Evolutionary conservation across 2,113 vertebrate species (phyloP).

Genomic region (Gadus chalcogrammus): DNA sequence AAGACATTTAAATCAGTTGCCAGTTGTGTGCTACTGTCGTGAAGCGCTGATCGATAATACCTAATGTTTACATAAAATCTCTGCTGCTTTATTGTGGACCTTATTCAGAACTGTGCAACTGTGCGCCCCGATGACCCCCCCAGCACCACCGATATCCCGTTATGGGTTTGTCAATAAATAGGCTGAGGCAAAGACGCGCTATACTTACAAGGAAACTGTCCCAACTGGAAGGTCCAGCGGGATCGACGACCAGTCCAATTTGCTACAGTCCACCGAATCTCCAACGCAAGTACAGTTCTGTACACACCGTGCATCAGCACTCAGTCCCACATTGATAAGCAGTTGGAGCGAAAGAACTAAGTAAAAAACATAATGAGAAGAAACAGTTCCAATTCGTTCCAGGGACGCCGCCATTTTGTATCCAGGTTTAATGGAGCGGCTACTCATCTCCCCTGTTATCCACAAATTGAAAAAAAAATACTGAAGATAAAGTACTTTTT

Average conservation of each 20-base stretch:
- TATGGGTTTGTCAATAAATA: conserved; percentile 53
- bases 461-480: conserved; percentile 42
- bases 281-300: conserved; percentile 79
- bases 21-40: too few relatives aligned
- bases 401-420: conserved; percentile 90
- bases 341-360: conserved; percentile 61
- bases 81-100: too few relatives aligned
- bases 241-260: conserved; percentile 68
- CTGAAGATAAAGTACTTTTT: conserved; percentile 5
- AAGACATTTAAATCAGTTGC: too few relatives aligned
- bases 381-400: conserved; percentile 71
- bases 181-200: conserved; percentile 14
- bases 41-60: too few relatives aligned
- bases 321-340: conserved; percentile 32
- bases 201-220: conserved; percentile 88
- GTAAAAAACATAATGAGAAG: conserved; percentile 57
- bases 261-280: conserved; percentile 81
- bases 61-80: too few relatives aligned
- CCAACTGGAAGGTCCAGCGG: conserved; percentile 81
- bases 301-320: conserved; percentile 67
- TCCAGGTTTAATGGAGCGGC: conserved; percentile 73
- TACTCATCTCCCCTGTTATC: conserved; percentile 52
- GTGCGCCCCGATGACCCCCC: not conserved
- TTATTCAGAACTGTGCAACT: too few relatives aligned
- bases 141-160: conserved; percentile 16